A percentile compares a stretch with the other conserved stretches of the same genome.
Evolutionary conservation across 2,797 vertebrate genomes (phyloP).

Genomic region (Muscicapa comitata): DNA sequence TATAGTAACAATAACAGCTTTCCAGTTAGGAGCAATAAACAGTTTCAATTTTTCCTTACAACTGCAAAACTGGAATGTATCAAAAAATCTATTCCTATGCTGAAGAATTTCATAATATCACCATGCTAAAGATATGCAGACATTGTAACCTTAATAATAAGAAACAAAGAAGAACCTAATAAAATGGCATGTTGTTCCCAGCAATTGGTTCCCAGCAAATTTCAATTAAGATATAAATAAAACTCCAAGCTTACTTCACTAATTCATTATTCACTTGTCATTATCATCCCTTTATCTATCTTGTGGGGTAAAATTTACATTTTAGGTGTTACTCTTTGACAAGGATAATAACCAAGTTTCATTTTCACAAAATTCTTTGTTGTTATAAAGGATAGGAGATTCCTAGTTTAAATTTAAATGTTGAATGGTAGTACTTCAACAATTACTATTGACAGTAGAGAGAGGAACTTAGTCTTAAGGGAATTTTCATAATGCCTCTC

Average conservation of each 20-base stretch:
- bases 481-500: not conserved
- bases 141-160: not conserved
- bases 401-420: not conserved
- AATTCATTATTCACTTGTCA: not conserved
- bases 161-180: not conserved
- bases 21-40: not conserved
- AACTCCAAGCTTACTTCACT: not conserved
- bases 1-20: not conserved
- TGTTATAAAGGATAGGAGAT: not conserved
- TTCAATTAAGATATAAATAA: not conserved
- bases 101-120: not conserved
- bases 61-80: not conserved
- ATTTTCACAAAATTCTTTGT: not conserved
- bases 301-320: not conserved
- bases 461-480: not conserved
- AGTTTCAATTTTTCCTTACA: not conserved
- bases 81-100: not conserved
- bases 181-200: not conserved
- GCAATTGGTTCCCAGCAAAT: not conserved
- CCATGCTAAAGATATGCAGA: not conserved
- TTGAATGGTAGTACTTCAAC: not conserved
- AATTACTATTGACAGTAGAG: not conserved
- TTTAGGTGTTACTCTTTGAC: not conserved
- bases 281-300: not conserved
- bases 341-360: not conserved